Conservation (phyloP, 2,888 invertebrate species). For the Hypercompe scribonia region DNA sequence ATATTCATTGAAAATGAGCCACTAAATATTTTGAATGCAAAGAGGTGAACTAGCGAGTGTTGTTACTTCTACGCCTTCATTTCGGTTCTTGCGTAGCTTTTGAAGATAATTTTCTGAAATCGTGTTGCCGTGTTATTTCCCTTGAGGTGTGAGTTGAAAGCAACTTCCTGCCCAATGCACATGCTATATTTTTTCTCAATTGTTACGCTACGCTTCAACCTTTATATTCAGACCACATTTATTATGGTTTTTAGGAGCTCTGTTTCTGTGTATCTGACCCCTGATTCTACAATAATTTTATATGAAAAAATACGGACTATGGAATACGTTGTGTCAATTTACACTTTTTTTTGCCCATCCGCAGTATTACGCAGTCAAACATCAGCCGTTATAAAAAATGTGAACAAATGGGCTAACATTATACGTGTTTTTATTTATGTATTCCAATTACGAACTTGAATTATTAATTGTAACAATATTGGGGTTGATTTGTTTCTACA, state of each 20-base stretch:
- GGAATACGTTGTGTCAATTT: background rate
- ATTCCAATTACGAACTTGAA: background rate
- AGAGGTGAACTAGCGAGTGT: background rate
- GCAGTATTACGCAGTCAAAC: background rate
- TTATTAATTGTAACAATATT: background rate
- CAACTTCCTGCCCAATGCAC: constrained; percentile 36
- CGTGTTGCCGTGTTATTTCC: constrained; percentile 59
- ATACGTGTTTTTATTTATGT: background rate
- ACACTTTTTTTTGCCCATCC: background rate
- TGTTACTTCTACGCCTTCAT: background rate
- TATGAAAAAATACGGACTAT: background rate
- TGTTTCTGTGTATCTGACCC: background rate
- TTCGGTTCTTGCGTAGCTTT: constrained; percentile 27
- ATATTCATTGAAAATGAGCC: background rate
- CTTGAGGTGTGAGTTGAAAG: constrained; percentile 58
- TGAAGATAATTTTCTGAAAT: constrained; percentile 56
- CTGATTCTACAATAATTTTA: background rate
- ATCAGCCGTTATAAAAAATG: background rate
- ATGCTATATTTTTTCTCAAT: background rate
- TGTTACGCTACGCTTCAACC: background rate
- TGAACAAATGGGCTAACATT: background rate
- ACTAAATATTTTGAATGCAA: background rate
- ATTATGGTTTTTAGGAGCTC: background rate
- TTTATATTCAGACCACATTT: background rate
- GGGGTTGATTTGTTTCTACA: too few relatives aligned